Evolutionary conservation across 2,888 invertebrate species (phyloP), one percentile per base, ranked within the genome.

Genomic region (Erynnis tages): DNA sequence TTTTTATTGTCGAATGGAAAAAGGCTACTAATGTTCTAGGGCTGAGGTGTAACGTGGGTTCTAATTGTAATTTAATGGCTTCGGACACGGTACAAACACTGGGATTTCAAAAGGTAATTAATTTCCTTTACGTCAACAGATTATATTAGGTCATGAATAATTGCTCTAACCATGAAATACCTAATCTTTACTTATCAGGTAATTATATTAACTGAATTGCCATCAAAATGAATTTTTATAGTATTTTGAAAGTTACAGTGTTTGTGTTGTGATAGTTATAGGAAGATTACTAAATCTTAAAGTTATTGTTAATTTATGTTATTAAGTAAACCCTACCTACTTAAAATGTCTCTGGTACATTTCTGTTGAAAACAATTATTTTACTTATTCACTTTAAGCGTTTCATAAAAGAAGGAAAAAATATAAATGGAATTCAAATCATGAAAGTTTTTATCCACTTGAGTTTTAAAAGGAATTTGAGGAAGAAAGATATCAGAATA

Each of bases 11-110:
- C 30, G 14, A 37, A 37, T 37, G 30, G 30, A 44, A 27, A 23
- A 44, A 29, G 44, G 44, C 52, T 23, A 37, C 37, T 52, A 35
- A 43, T 43, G 50, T 43, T 43, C 16, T 19, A 41, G 21, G 30
- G 32, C 34, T 17, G 32, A 43, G 17, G 27, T 34, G 8, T 11
- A 34, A 43, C 1, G 35, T 14, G 23, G 38, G 25, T 35, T 27
- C 32, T 49, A 49, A 49, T 34, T 32, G 32, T 19, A 41, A 34
- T 44, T 27, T 21, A 37, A 44, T 52, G 29, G 7, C 6, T 35
- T 43, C 25, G 19, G 35, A 35, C 11, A 13, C 19, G 11, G 32
- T 27, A 11, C 13, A 34, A 34, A 11, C 41, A 19, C n/a, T 25
- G 14, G 8, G 11, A 8, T 17, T 4, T n/a, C 13, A 11, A 2